phyloP scores from a whole-genome alignment of 35 echinoderm and acorn worm genomes.

The Acanthaster planci region DNA sequence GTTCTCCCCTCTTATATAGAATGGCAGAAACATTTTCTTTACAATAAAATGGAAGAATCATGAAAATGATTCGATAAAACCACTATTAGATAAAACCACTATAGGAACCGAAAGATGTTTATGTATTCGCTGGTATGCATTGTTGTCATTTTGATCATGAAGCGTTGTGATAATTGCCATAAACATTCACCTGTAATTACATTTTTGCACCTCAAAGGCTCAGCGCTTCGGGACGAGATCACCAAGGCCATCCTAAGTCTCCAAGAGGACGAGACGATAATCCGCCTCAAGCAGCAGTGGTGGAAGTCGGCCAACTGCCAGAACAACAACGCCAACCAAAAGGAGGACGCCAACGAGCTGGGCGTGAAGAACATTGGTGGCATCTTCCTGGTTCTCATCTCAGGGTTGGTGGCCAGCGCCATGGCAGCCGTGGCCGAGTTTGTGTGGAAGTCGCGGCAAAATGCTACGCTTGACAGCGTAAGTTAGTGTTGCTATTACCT shows the following conservation, averaged over 20 bases:
- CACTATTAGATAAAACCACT: no score
- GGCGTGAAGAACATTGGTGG: slow-evolving; percentile 95
- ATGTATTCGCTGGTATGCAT: no score
- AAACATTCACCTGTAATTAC: no score
- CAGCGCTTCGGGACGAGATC: slow-evolving; percentile 78
- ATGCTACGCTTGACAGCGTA: slow-evolving; percentile 97
- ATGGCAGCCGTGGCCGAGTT: slow-evolving; percentile 95
- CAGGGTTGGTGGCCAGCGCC: slow-evolving; percentile 75
- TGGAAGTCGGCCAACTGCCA: slow-evolving; percentile 86
- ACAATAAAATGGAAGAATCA: no score
- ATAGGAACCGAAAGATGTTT: no score
- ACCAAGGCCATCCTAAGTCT: slow-evolving; percentile 86
- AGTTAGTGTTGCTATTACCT: slow-evolving; percentile 8
- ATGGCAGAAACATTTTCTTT: no score
- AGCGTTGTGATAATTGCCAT: no score
- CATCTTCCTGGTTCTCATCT: slow-evolving; percentile 92
- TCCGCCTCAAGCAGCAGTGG: slow-evolving; percentile 87
- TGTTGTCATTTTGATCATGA: no score
- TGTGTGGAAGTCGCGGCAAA: slow-evolving; percentile 98
- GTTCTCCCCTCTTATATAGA: no score
- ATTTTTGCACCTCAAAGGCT: slow-evolving; percentile 38
- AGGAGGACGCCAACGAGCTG: slow-evolving; percentile 92
- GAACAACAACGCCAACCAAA: slow-evolving; percentile 32
- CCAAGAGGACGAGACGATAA: slow-evolving; percentile 80
- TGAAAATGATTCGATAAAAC: no score